Base-by-base conservation (phyloP, 2,888 invertebrate species). In the Hoplodrina blanda region DNA sequence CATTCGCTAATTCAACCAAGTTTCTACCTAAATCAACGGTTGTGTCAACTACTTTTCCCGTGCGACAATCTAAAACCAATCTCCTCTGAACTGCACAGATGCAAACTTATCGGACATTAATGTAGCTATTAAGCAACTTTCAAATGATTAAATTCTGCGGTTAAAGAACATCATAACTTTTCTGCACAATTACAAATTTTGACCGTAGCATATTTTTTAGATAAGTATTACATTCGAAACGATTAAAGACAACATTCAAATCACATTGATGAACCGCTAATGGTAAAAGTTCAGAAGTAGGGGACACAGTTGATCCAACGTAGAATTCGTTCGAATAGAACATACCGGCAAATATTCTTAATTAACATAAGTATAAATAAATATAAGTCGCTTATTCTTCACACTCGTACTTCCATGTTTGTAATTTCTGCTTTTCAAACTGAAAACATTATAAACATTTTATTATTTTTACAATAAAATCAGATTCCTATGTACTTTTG, bases 351-450 rank as follows among this genome's bases (percentile, higher is more conserved):
- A 71, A 69, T 63, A 37, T 73, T 66, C 33, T 65, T 62, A 68
- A 71, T 65, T 59, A 79, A 79, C 66, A 30, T 63, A 71, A 62
- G 44, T 54, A 54, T 78, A 82, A 77, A 73, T 78, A 76, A 82
- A 73, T 59, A 44, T 59, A 78, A 73, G 73, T 80, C 69, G 76
- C 81, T 76, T 80, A 71, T 81, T 86, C 85, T 83, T 80, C 87
- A 81, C 82, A 81, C 81, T 82, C 81, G 80, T 83, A 80, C 83
- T 84, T 77, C 79, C 76, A 70, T 71, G 79, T 78, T 78, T 80
- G 77, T 74, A 66, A 68, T 77, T 71, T 78, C 68, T 73, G 82
- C 78, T 72, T 81, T 76, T 74, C 68, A 67, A 73, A 76, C 88
- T 87, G 85, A 68, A 84, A 85, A 20, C 30, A 71, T 56, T 41